Base-by-base conservation (phyloP, 1,140 invertebrate genomes). In the Drosophila sproati region DNA sequence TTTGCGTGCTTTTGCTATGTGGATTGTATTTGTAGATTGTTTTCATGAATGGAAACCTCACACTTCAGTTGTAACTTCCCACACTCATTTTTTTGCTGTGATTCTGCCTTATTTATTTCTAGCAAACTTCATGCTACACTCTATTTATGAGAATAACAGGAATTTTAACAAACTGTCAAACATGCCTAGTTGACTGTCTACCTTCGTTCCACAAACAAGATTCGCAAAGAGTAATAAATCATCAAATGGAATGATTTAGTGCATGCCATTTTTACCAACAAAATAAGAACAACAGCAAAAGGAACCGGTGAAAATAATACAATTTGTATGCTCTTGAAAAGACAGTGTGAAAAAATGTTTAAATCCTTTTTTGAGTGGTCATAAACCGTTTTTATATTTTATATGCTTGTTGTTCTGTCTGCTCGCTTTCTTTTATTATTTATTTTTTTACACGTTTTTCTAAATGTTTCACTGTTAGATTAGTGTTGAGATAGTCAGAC, bases 341-440 rank as follows among this genome's bases (percentile, higher is more conserved):
- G 63, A 37, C 73, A 67, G 39, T 63, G 50, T 48, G 63, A 45
- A 79, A 83, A 73, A 78, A 72, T 73, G 80, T 82, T 73, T 79
- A 80, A 88, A 88, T 75, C 82, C 77, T 62, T 71, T 48, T 79
- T 73, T 64, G 79, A 87, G 72, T 79, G 82, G 71, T 77, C 80
- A 63, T 88, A 87, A 87, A 88, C 72, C 82, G 81, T 77, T 78
- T 73, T 71, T 66, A 78, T 82, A 83, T 83, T 66, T 82, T 82
- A 83, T 83, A 81, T 72, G 39, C 50, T 12, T 41, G 66, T 57
- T 47, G 12, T 51, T 43, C 20, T 50, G 41, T 67, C 10, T 10
- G 28, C 32, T 57, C n/a, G 8, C 4, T 51, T 64, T 64, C 59
- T 45, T 79, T 82, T 79, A 48, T 71, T 68, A 69, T 37, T 69